Percentiles rank a stretch among this genome's conserved stretches.
Evolutionary conservation across 2,888 invertebrate genomes (phyloP).

Genomic region (Escarpia spicata): DNA sequence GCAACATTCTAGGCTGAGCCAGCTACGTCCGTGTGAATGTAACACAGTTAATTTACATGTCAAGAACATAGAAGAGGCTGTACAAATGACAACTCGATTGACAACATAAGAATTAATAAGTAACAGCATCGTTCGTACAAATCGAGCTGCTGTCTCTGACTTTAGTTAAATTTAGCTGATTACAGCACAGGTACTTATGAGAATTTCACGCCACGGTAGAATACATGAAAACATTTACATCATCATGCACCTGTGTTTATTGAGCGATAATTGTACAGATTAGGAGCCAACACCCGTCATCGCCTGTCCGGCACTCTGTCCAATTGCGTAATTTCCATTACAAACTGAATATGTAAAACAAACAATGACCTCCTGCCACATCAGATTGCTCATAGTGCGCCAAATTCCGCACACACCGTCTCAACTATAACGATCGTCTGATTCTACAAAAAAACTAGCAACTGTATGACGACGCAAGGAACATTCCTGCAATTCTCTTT

Average conservation of each 20-base stretch:
- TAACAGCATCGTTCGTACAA: neutral
- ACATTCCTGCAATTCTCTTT: neutral
- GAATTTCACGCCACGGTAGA: neutral
- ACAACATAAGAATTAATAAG: neutral
- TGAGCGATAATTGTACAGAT: neutral
- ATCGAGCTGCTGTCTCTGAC: neutral
- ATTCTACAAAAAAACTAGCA: neutral
- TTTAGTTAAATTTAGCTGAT: neutral
- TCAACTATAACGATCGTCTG: neutral
- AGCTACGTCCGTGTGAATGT: neutral
- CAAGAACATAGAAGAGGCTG: neutral
- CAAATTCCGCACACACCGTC: neutral
- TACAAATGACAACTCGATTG: neutral
- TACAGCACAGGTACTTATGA: neutral
- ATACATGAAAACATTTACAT: neutral
- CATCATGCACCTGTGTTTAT: neutral
- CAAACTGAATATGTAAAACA: neutral
- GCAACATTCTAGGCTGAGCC: neutral
- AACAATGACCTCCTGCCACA: neutral
- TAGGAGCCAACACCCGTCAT: neutral
- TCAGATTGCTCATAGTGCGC: neutral
- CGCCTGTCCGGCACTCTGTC: neutral
- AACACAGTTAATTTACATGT: slow-evolving; percentile 6
- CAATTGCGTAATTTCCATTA: neutral
- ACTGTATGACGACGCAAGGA: neutral